These are phyloP conservation scores for Pherbina coryleti DNA, from an alignment of 2,888 invertebrate genomes.

Conservation along the genomic window DNA sequence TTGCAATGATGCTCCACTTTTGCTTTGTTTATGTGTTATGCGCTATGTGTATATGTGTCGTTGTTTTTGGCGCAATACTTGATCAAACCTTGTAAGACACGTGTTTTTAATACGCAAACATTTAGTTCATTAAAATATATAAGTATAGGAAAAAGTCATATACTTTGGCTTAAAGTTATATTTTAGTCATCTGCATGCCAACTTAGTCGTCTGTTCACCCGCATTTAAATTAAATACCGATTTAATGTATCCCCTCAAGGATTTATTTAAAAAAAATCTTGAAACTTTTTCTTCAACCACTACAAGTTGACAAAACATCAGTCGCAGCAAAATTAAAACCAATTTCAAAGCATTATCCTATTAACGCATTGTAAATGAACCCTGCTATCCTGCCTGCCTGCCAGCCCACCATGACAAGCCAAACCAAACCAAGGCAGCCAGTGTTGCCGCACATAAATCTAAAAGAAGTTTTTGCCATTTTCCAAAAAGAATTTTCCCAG, in stretches of 20 bases:
- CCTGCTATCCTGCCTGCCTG: slow-evolving; percentile 54
- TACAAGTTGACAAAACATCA: slow-evolving; percentile 2
- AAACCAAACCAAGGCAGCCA: not conserved
- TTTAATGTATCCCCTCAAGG: not conserved
- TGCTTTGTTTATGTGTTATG: not conserved
- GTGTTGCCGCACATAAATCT: slow-evolving; percentile 23
- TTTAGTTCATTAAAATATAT: too few relatives aligned
- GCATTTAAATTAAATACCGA: not conserved
- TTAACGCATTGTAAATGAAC: slow-evolving; percentile 59
- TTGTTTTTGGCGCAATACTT: not conserved
- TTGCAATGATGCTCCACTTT: not conserved
- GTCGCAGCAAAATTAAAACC: slow-evolving; percentile 17
- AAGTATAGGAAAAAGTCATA: not conserved
- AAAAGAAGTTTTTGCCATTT: slow-evolving; percentile 11
- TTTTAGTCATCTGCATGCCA: too few relatives aligned
- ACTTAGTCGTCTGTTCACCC: not conserved
- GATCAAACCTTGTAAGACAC: not conserved
- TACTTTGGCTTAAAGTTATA: not conserved
- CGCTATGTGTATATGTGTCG: not conserved
- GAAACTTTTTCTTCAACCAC: not conserved
- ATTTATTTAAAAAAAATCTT: not conserved
- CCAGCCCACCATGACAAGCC: not conserved
- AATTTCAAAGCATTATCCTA: slow-evolving; percentile 54
- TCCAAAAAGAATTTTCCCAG: slow-evolving; percentile 10
- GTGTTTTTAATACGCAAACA: too few relatives aligned